Evolutionary conservation across 1,140 invertebrate genomes (phyloP).

Genomic region (Pachypeltis micranthus): DNA sequence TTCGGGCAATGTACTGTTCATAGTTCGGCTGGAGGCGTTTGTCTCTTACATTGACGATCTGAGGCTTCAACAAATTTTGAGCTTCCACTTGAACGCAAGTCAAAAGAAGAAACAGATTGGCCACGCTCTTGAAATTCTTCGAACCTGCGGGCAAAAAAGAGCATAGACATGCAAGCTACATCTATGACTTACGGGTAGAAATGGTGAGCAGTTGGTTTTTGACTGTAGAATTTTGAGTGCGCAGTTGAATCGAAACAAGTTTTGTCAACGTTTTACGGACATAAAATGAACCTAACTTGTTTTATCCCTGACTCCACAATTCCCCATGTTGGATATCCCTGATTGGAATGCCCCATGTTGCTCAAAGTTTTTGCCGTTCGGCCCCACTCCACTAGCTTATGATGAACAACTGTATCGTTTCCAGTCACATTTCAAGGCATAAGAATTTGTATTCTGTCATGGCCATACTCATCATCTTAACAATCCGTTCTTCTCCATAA

Average conservation of each 20-base stretch:
- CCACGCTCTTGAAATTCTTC: background rate
- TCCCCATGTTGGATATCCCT: background rate
- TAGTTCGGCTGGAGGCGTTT: background rate
- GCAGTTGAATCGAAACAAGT: background rate
- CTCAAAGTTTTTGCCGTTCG: background rate
- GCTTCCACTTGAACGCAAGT: background rate
- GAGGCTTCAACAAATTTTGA: background rate
- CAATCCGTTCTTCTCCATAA: too few relatives aligned
- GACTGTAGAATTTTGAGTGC: background rate
- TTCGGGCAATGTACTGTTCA: background rate
- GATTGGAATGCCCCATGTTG: background rate
- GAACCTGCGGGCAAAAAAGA: background rate
- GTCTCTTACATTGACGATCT: background rate
- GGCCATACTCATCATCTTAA: too few relatives aligned
- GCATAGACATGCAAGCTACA: background rate
- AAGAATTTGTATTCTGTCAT: too few relatives aligned
- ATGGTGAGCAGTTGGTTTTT: background rate
- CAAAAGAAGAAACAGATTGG: background rate
- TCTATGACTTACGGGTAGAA: too few relatives aligned
- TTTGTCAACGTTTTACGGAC: background rate
- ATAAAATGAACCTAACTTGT: too few relatives aligned
- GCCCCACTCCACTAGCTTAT: background rate
- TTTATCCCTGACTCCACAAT: background rate
- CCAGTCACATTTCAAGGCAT: too few relatives aligned
- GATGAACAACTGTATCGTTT: too few relatives aligned